phyloP scores from a whole-genome alignment of 2,113 vertebrate genomes.

The Argyrosomus japonicus region DNA sequence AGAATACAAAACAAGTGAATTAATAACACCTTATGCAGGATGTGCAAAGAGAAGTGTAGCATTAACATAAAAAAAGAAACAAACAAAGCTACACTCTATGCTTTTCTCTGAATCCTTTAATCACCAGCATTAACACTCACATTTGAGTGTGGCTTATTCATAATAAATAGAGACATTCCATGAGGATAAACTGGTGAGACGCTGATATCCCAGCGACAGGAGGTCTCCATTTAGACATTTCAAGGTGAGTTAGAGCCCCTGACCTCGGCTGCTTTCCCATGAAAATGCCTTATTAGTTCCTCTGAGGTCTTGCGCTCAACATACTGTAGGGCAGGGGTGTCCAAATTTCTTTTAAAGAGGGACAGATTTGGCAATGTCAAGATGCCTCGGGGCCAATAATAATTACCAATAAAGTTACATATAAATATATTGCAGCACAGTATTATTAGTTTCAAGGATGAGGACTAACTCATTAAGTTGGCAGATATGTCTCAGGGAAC shows the following conservation, averaged over 20 bases:
- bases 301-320: background rate
- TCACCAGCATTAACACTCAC: conserved; percentile 31
- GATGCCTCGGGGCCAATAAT: too few species aligned
- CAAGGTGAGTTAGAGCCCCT: conserved; percentile 71
- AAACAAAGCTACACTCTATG: background rate
- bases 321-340: background rate
- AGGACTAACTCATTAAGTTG: too few species aligned
- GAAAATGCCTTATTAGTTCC: conserved; percentile 36
- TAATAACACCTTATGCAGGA: background rate
- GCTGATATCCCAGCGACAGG: conserved; percentile 55
- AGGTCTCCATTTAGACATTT: conserved; percentile 73
- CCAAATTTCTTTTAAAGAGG: too few species aligned
- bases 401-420: too few species aligned
- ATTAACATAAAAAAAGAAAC: conserved; percentile 22
- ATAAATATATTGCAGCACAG: background rate
- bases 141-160: conserved; percentile 41
- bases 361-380: too few species aligned
- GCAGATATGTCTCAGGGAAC: background rate
- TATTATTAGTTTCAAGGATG: too few species aligned
- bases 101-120: conserved; percentile 42
- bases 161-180: conserved; percentile 70
- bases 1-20: conserved; percentile 12
- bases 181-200: conserved; percentile 47
- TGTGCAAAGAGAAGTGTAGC: background rate
- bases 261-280: conserved; percentile 66